These are phyloP conservation scores for Acrobasis consociella DNA, from an alignment of 2,888 invertebrate genomes.

Conservation along the genomic window DNA sequence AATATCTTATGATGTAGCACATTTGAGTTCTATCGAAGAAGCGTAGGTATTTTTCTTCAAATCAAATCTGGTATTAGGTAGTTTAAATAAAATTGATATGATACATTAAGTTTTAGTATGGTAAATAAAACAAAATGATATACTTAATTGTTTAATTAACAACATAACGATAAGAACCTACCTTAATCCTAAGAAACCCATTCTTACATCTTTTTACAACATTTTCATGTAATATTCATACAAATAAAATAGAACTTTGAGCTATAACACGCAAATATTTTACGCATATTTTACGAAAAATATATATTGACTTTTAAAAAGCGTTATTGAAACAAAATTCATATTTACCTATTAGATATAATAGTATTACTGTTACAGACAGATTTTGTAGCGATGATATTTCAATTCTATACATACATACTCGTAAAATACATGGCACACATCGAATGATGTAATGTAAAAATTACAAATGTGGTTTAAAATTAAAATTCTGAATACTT, in stretches of 20 bases:
- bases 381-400: no score
- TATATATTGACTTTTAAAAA: background rate
- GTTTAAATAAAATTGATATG: no score
- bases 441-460: background rate
- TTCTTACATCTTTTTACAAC: background rate
- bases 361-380: no score
- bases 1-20: no score
- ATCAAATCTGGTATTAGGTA: no score
- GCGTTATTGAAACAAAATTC: no score
- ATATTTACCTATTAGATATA: no score
- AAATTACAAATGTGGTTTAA: no score
- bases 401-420: no score
- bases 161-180: slow-evolving; percentile 5
- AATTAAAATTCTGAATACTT: no score
- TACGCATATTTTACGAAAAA: background rate
- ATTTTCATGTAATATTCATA: background rate
- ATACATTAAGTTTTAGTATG: background rate
- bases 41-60: no score
- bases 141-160: slow-evolving; percentile 10
- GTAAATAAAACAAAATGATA: slow-evolving; percentile 2
- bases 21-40: no score
- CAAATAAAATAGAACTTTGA: background rate
- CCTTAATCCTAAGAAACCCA: background rate
- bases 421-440: slow-evolving; percentile 7
- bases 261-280: background rate